phyloP scores from a whole-genome alignment of 2,113 vertebrate genomes.

The Sphyrna mokarran region DNA sequence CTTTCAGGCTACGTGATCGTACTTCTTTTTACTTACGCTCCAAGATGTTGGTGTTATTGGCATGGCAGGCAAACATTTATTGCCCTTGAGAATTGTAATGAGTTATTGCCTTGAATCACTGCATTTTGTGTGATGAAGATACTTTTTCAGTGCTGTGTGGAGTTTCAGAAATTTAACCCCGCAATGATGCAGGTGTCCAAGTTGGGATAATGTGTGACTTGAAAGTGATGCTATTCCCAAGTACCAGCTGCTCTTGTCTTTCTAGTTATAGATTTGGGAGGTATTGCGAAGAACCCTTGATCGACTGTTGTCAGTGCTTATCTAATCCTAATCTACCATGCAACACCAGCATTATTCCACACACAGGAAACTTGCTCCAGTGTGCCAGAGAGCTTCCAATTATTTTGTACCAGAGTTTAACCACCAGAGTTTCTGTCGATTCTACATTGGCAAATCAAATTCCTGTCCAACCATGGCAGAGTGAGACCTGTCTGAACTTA shows the following conservation, averaged over 20 bases:
- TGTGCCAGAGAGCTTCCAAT: background rate
- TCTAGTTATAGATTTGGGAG: background rate
- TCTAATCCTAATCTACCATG: background rate
- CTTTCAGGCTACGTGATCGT: background rate
- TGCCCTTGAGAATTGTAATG: background rate
- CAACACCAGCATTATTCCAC: background rate
- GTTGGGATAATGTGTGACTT: no score
- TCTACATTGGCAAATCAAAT: background rate
- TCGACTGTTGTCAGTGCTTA: background rate
- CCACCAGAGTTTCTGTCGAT: background rate
- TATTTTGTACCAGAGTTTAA: background rate
- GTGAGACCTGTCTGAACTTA: background rate
- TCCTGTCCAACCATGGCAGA: background rate
- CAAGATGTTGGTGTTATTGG: background rate
- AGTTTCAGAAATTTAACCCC: no score
- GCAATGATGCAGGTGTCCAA: no score
- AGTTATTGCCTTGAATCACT: background rate
- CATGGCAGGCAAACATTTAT: background rate
- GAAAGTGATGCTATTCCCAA: background rate
- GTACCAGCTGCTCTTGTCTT: background rate
- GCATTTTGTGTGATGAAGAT: background rate
- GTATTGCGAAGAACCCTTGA: background rate
- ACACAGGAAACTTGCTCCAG: background rate
- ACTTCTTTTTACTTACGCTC: background rate
- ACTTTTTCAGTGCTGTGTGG: no score